Base-by-base conservation (phyloP, 1,140 invertebrate species). In the Brachionus sp. region DNA sequence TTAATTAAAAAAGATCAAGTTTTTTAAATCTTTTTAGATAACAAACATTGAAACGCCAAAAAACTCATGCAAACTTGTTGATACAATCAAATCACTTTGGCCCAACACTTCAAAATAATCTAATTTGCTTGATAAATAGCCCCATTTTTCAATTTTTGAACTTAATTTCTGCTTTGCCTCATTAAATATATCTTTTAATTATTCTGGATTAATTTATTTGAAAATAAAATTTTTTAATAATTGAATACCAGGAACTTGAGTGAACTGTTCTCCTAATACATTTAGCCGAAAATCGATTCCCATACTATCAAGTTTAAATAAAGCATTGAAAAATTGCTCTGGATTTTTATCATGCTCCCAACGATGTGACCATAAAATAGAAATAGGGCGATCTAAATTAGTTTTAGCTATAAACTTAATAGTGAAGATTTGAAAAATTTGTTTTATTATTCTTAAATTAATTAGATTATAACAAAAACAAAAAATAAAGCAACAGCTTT, bases 331-430 rank as follows among this genome's bases (percentile, higher is more conserved):
- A 86, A 94, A 91, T 23, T 90, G 85, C 37, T 92, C 90, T 9
- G 93, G 93, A 87, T 92, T 91, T 88, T 94, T 94, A 86, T 94
- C 93, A 88, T 93, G 93, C 87, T 94, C 93, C 93, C 93, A 94
- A 86, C 93, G 88, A 88, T 94, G 93, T 13, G 93, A 92, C 93
- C 93, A 94, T 16, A 93, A 90, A 44, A 94, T 91, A 87, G 92
- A 91, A 13, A 93, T 86, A 84, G 85, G 88, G 85, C 77, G 84
- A 57, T 77, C 42, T 82, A 78, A 53, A 23, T 66, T 13, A 46
- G n/a, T 9, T 9, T 42, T 2, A 66, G 19, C 29, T 29, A 3
- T 29, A 29, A 29, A 29, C 64, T 16, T 35, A 37, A 75, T 42
- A 35, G 12, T 46, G 12, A 46, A 46, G n/a, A 53, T n/a, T 53